A percentile compares a stretch with the other conserved stretches of the same genome.
Conservation (phyloP, 2,888 invertebrate species). For the Brachyopa scutellaris region DNA sequence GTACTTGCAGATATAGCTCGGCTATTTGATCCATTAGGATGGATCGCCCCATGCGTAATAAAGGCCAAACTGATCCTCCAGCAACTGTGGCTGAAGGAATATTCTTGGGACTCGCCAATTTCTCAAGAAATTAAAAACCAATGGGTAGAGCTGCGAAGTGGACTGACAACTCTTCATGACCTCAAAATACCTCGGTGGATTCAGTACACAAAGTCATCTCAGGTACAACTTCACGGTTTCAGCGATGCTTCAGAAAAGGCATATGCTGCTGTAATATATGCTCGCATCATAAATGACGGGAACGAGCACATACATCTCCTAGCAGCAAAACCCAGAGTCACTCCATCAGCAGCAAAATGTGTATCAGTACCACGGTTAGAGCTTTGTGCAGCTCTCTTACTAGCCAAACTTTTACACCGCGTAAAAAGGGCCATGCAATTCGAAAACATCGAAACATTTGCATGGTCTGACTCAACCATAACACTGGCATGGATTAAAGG, state of each 20-base stretch:
- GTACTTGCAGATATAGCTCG: too few relatives aligned
- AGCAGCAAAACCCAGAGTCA: slow-evolving; percentile 54
- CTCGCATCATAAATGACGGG: slow-evolving; percentile 2
- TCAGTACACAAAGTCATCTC: neutral
- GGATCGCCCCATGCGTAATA: slow-evolving; percentile 1
- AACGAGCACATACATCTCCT: slow-evolving; percentile 34
- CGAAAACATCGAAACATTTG: slow-evolving; percentile 7
- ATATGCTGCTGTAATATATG: slow-evolving; percentile 48
- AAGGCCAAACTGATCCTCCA: slow-evolving; percentile 53
- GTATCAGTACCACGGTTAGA: slow-evolving; percentile 36
- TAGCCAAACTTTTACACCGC: slow-evolving; percentile 39
- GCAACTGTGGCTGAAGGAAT: slow-evolving; percentile 42
- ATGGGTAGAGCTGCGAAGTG: slow-evolving; percentile 2
- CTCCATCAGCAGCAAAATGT: slow-evolving; percentile 17
- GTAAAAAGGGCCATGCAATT: slow-evolving; percentile 28
- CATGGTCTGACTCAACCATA: too few relatives aligned
- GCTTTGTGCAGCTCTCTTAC: slow-evolving; percentile 40
- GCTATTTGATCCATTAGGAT: too few relatives aligned
- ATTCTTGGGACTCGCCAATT: slow-evolving; percentile 13
- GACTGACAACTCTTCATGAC: neutral
- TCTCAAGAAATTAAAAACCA: too few relatives aligned
- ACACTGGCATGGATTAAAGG: too few relatives aligned
- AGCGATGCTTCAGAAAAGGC: slow-evolving; percentile 52
- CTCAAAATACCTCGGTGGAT: slow-evolving; percentile 51
- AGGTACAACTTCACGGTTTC: slow-evolving; percentile 46